Conservation (phyloP, 2,113 vertebrate genomes). For the Xenopus borealis region DNA sequence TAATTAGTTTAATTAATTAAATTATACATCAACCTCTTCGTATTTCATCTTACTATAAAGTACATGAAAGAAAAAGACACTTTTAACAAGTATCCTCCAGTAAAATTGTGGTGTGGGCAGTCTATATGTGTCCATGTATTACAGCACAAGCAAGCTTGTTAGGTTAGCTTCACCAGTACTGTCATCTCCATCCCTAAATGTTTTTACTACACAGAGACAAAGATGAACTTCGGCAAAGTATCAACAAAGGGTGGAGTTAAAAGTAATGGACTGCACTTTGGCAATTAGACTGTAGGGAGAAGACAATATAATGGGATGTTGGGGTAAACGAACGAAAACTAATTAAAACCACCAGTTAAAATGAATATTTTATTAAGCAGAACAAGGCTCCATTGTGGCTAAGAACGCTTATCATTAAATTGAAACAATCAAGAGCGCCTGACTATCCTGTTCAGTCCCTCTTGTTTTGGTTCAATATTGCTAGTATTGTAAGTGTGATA, state of each 20-base stretch:
- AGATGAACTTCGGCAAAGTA: constrained; percentile 28
- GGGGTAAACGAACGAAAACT: constrained; percentile 47
- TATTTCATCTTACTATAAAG: too few relatives aligned
- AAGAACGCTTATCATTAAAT: constrained; percentile 46
- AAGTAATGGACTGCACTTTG: constrained; percentile 47
- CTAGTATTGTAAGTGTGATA: constrained; percentile 45
- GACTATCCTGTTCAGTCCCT: constrained; percentile 42
- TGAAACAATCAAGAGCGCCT: constrained; percentile 47
- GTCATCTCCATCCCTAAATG: background rate
- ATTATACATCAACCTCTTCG: too few relatives aligned
- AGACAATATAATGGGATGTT: constrained; percentile 45
- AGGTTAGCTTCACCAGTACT: background rate
- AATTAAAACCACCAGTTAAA: constrained; percentile 48
- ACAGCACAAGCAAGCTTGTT: too few relatives aligned
- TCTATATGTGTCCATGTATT: too few relatives aligned
- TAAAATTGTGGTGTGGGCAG: background rate
- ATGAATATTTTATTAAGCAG: constrained; percentile 48
- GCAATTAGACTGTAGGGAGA: constrained; percentile 45
- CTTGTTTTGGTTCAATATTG: constrained; percentile 46
- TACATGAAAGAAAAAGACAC: too few relatives aligned
- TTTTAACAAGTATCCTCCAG: too few relatives aligned
- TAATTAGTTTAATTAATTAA: too few relatives aligned
- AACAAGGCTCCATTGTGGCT: constrained; percentile 47
- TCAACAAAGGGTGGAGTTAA: constrained; percentile 37
- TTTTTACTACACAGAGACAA: constrained; percentile 12